Conservation (phyloP, 1,140 invertebrate genomes). For the Euura lappo region DNA sequence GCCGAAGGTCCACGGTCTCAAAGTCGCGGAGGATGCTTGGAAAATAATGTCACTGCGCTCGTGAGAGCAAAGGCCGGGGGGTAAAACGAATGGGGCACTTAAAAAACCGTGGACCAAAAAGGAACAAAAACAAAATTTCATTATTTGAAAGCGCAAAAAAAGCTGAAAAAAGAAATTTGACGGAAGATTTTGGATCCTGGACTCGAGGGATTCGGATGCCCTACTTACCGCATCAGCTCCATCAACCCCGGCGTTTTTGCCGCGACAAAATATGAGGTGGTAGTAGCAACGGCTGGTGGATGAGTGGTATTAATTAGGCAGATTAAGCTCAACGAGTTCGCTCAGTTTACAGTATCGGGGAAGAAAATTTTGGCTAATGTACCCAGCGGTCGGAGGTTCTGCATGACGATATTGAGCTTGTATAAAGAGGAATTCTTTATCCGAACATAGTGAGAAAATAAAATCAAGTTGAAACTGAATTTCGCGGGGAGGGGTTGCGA, state of each 20-base stretch:
- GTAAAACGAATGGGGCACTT: conserved; percentile 1
- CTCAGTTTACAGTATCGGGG: no score
- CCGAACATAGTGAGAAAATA: background rate
- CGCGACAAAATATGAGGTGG: background rate
- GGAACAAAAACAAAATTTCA: conserved; percentile 6
- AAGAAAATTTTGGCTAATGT: no score
- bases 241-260: background rate
- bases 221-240: background rate
- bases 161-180: background rate
- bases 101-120: background rate
- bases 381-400: no score
- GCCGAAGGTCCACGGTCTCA: background rate
- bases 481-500: conserved; percentile 26
- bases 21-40: background rate
- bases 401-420: no score
- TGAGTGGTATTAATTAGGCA: conserved; percentile 3
- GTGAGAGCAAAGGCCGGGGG: background rate
- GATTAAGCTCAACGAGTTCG: background rate
- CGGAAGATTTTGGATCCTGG: background rate
- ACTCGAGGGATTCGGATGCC: background rate
- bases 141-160: conserved; percentile 10
- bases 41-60: conserved; percentile 1
- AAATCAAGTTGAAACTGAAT: conserved; percentile 17
- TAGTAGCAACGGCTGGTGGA: background rate
- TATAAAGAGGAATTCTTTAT: no score